Conservation (phyloP, 2,797 vertebrate genomes). For the Orientallactaga sibirica region DNA sequence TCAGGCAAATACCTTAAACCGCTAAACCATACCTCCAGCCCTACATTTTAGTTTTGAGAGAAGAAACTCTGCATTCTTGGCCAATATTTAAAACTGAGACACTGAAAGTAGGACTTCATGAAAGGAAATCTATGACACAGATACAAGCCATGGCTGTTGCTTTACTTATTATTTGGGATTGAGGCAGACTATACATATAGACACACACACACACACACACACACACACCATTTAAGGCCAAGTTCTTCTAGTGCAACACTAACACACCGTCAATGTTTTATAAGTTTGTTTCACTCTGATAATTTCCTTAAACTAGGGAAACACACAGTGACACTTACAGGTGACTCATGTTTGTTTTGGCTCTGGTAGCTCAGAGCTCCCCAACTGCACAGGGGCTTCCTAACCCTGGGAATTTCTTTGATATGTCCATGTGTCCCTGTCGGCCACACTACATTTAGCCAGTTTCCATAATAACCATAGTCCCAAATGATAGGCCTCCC, state of each 20-base stretch:
- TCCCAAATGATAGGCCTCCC: not conserved
- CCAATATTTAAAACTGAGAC: not conserved
- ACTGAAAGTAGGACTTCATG: not conserved
- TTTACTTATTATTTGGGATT: not conserved
- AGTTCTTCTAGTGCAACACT: not conserved
- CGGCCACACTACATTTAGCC: not conserved
- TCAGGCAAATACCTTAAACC: too few species aligned
- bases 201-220: not conserved
- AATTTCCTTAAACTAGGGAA: conserved; percentile 23
- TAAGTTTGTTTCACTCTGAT: not conserved
- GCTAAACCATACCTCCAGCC: too few species aligned
- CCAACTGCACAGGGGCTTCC: not conserved
- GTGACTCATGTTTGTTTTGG: not conserved
- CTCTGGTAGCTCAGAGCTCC: not conserved
- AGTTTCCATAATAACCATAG: not conserved
- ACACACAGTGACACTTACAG: not conserved
- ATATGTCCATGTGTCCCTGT: not conserved
- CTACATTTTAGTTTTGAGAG: not conserved
- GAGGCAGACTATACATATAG: not conserved
- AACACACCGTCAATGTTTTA: conserved; percentile 7
- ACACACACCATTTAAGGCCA: not conserved
- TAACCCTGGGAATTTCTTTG: not conserved
- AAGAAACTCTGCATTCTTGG: not conserved
- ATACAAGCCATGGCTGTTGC: not conserved
- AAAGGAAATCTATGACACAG: not conserved